These are phyloP conservation scores for Scaptomyza tumidula DNA, from an alignment of 2,888 invertebrate species.

Conservation along the genomic window DNA sequence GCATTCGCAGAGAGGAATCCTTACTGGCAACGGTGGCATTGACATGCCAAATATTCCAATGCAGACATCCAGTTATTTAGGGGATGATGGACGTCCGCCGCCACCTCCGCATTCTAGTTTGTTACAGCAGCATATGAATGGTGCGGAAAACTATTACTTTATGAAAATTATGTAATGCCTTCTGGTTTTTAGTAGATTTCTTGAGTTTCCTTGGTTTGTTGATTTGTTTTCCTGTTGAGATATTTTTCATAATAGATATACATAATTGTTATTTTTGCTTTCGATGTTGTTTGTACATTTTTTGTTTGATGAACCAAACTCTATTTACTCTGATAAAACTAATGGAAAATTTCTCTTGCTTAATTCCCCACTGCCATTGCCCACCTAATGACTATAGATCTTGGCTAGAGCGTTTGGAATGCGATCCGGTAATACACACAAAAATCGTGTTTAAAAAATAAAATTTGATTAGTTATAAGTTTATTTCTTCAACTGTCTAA, in stretches of 20 bases:
- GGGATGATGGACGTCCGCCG: slow-evolving; percentile 88
- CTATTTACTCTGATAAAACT: slow-evolving; percentile 39
- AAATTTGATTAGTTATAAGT: background rate
- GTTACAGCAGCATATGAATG: slow-evolving; percentile 88
- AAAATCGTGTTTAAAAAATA: slow-evolving; percentile 27
- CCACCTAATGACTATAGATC: slow-evolving; percentile 52
- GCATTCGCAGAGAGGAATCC: slow-evolving; percentile 45
- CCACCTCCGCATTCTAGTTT: slow-evolving; percentile 89
- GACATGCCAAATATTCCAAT: slow-evolving; percentile 64
- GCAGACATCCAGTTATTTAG: slow-evolving; percentile 71
- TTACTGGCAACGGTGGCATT: slow-evolving; percentile 78
- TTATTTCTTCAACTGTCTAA: background rate
- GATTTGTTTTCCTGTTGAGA: slow-evolving; percentile 2
- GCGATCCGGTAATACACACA: slow-evolving; percentile 58
- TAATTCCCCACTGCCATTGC: slow-evolving; percentile 33
- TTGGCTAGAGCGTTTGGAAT: slow-evolving; percentile 63
- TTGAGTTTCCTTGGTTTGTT: slow-evolving; percentile 19
- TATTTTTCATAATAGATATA: background rate
- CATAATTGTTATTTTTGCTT: slow-evolving; percentile 20
- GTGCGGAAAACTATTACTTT: slow-evolving; percentile 58
- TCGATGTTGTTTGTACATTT: slow-evolving; percentile 40
- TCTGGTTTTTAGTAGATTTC: slow-evolving; percentile 14
- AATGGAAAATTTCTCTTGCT: slow-evolving; percentile 65
- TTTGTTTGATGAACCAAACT: slow-evolving; percentile 17
- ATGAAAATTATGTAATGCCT: slow-evolving; percentile 21